Evolutionary conservation across 2,797 vertebrate species (phyloP), one percentile per base, ranked within the genome.

Genomic region (Crocodylus rhombifer): DNA sequence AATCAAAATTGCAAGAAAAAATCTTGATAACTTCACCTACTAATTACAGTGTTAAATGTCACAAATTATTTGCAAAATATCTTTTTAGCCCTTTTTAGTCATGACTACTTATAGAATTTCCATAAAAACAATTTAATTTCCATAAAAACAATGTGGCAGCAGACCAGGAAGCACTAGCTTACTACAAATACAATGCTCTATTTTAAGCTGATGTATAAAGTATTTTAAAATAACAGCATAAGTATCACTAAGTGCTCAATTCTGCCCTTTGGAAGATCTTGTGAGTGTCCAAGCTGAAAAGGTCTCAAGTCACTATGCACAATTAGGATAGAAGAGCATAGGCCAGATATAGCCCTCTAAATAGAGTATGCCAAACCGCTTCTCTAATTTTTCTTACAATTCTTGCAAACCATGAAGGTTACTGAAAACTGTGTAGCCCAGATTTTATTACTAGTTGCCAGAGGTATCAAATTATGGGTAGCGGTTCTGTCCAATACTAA

Each of bases 211-310:
- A 61, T 36, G 14, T 5, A 56, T 4, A 73, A 2, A 55, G 5
- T 21, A 69, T 9, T 51, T 77, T 80, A 61, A 67, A 95, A 87
- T 6, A 84, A 71, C 79, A 90, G 5, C 7, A 77, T 65, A 91
- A 73, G 13, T 73, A 73, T 80, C 23, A 60, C 26, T 2, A 3
- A 91, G 67, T 15, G 51, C 64, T 94, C 89, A 61, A 92, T 86
- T 90, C 78, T 83, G 77, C 82, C 88, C 65, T 93, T 94, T 86
- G 69, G 77, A 95, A 88, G 73, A 71, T 77, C 69, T 55, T 55
- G 56, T 88, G 75, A 26, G 80, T 91, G 81, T n/a, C 78, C 91
- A 95, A 95, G 88, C 93, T 95, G 88, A 95, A 95, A 92, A 93
- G 89, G 76, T 89, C 86, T 87, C 84, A 80, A 84, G 58, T 61